Evolutionary conservation across 2,113 vertebrate genomes (phyloP).

Genomic region (Callaeas wilsoni): DNA sequence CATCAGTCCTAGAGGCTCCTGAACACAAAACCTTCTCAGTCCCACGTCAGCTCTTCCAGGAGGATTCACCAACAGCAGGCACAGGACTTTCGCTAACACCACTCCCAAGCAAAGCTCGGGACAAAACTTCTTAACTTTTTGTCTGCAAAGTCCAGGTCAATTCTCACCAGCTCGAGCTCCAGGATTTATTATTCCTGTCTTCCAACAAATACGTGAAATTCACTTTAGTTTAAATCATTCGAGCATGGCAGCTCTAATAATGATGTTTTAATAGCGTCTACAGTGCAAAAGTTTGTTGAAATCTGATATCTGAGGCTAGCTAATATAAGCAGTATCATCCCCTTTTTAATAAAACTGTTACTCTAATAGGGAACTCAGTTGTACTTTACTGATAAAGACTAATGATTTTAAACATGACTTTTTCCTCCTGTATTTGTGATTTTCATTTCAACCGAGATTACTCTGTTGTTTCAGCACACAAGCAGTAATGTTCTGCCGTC

Average conservation of each 20-base stretch:
- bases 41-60: not conserved
- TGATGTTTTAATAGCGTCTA: constrained; percentile 79
- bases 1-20: not conserved
- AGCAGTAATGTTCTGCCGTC: constrained; percentile 61
- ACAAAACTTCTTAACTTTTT: not conserved
- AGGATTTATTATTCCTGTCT: constrained; percentile 70
- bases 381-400: constrained; percentile 73
- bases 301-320: constrained; percentile 75
- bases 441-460: constrained; percentile 70
- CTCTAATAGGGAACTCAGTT: constrained; percentile 74
- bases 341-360: constrained; percentile 75
- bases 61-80: not conserved
- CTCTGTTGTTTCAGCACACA: constrained; percentile 66
- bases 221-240: constrained; percentile 69
- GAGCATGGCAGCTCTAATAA: constrained; percentile 78
- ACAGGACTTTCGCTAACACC: not conserved
- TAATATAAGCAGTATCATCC: constrained; percentile 74
- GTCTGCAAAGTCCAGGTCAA: not conserved
- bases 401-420: constrained; percentile 73
- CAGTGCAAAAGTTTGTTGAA: constrained; percentile 73
- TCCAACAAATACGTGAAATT: constrained; percentile 66
- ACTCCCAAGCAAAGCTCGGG: not conserved
- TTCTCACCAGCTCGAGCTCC: constrained; percentile 37
- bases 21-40: rapidly evolving
- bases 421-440: constrained; percentile 73